Evolutionary conservation across 2,113 vertebrate species (phyloP), one percentile per base, ranked within the genome.

Genomic region (Strigops habroptila): DNA sequence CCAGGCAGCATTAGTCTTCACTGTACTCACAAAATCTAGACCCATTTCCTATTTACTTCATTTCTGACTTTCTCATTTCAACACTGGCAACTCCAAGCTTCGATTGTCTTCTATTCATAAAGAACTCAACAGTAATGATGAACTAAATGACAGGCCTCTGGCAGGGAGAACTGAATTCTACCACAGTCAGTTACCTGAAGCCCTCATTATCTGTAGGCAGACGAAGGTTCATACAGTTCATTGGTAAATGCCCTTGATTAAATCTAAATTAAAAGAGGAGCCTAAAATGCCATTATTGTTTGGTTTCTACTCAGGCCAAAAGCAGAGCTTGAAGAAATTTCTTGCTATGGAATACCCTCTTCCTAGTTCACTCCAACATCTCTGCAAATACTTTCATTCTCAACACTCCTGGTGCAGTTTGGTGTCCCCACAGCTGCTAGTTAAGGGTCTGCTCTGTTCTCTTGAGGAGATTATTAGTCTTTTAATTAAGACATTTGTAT

Each of bases 101-200:
- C 8, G 4, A 51, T 68, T 74, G 52, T 41, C 59, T 75, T 82
- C 69, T 53, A 0, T 49, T 75, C 12, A 49, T 53, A 18, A 80
- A 76, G 24, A 75, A 78, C 28, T 46, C 48, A 64, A 51, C 9
- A 69, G 22, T 14, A 86, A 89, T 67, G 41, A 35, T 7, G 7
- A 14, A 69, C 23, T n/a, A 80, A 77, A 80, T 0, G 0, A 51
- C 0, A 74, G 31, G 48, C 1, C 33, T 22, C 19, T 12, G 25
- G 25, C 39, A 68, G 9, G 67, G 7, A 73, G 46, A 71, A 91
- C n/a, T 28, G 30, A 87, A 76, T 55, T 39, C 15, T 35, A 68
- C 25, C 33, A 46, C 0, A 0, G 9, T 31, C 23, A 63, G 28
- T 43, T 52, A 83, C 24, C 53, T 62, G 76, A 81, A 51, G 35